Conservation (phyloP, 2,888 invertebrate species). For the Coremacera marginata region DNA sequence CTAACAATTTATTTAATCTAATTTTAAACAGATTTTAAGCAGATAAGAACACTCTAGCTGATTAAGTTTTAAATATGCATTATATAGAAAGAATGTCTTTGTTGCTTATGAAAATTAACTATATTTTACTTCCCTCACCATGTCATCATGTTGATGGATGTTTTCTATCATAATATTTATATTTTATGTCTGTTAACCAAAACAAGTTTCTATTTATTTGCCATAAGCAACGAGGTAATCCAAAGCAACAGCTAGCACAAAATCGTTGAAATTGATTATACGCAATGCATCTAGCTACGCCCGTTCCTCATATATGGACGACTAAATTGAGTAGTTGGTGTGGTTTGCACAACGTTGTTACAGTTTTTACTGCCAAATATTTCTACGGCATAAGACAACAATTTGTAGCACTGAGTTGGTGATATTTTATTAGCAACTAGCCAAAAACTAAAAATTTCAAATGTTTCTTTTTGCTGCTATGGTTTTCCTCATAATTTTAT, state of each 20-base stretch:
- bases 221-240: constrained; percentile 13
- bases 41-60: no score
- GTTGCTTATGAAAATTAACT: no score
- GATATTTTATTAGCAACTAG: constrained; percentile 25
- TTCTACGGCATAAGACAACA: constrained; percentile 13
- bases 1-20: no score
- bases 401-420: constrained; percentile 24
- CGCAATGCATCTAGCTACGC: constrained; percentile 25
- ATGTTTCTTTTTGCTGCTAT: constrained; percentile 11
- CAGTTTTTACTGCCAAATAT: constrained; percentile 30
- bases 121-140: no score
- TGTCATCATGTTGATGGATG: no score
- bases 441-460: neutral
- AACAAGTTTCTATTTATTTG: constrained; percentile 17
- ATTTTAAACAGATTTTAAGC: no score
- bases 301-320: constrained; percentile 31
- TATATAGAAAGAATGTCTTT: no score
- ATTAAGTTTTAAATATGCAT: no score
- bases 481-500: constrained; percentile 11
- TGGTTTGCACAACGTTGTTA: constrained; percentile 33
- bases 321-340: constrained; percentile 30
- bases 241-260: constrained; percentile 3
- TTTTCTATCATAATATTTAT: neutral
- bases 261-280: constrained; percentile 15
- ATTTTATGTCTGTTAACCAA: neutral